These are phyloP conservation scores for Drosophila lacertosa DNA, from an alignment of 1,140 invertebrate species.

Conservation along the genomic window DNA sequence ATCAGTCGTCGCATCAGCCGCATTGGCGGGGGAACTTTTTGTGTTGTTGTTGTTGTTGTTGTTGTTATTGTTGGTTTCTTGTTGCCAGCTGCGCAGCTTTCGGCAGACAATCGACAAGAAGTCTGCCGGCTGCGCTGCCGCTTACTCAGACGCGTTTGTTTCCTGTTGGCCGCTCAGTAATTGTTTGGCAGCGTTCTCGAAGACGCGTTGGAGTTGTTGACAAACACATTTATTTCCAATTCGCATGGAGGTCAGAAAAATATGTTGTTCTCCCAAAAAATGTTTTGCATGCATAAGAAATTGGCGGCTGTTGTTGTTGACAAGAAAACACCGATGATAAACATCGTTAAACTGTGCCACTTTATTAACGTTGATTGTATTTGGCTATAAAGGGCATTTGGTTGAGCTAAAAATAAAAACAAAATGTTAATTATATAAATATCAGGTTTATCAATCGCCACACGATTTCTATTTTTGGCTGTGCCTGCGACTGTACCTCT, in stretches of 20 bases:
- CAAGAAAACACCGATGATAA: background rate
- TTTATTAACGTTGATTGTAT: background rate
- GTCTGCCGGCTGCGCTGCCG: slow-evolving; percentile 38
- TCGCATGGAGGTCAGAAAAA: background rate
- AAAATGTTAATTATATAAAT: slow-evolving; percentile 12
- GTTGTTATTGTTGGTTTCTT: background rate
- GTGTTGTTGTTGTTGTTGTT: slow-evolving; percentile 9
- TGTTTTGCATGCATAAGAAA: background rate
- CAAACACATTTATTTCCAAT: background rate
- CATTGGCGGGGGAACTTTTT: slow-evolving; percentile 29
- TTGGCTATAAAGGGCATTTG: background rate
- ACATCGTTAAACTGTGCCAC: background rate
- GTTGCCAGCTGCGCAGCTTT: background rate
- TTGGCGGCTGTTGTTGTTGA: background rate
- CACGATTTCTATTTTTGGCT: slow-evolving; percentile 26
- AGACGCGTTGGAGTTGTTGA: background rate
- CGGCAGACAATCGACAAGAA: slow-evolving; percentile 45
- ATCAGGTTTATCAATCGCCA: background rate
- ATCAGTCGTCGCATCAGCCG: slow-evolving; percentile 29
- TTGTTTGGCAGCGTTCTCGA: background rate
- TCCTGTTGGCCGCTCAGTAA: slow-evolving; percentile 18
- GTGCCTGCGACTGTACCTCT: background rate
- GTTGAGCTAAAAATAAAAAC: background rate
- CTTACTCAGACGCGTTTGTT: slow-evolving; percentile 38
- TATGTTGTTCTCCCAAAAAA: background rate